Evolutionary conservation across 1,140 invertebrate genomes (phyloP).

Genomic region (Sitobion miscanthi): DNA sequence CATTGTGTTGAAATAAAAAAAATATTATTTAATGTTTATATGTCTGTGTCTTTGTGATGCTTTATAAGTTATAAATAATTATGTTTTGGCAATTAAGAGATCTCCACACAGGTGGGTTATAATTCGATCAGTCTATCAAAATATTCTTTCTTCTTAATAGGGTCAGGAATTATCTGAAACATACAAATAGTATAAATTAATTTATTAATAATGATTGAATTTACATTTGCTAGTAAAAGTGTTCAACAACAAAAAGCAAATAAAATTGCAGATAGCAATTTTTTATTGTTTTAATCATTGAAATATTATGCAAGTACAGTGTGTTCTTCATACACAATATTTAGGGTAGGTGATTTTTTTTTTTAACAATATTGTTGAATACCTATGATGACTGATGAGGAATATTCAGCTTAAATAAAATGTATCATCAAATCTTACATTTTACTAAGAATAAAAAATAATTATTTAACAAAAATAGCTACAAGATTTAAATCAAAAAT

Average conservation of each 20-base stretch:
- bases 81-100: not conserved
- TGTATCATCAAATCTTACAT: not conserved
- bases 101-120: not conserved
- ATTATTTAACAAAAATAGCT: not conserved
- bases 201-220: not conserved
- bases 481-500: not conserved
- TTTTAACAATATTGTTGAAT: not conserved
- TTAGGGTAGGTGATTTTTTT: not conserved
- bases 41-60: not conserved
- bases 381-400: not conserved
- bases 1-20: not conserved
- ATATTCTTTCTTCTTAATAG: slow-evolving; percentile 68
- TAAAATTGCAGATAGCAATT: not conserved
- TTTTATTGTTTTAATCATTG: not conserved
- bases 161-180: slow-evolving; percentile 77
- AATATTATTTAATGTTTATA: not conserved
- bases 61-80: slow-evolving; percentile 4
- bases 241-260: not conserved
- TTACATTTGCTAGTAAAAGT: not conserved
- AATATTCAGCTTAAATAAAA: not conserved
- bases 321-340: not conserved
- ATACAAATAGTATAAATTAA: slow-evolving; percentile 56
- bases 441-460: not conserved
- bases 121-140: slow-evolving; percentile 59
- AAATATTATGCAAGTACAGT: not conserved